Evolutionary conservation across 2,113 vertebrate genomes (phyloP).

Genomic region (Heteronetta atricapilla): DNA sequence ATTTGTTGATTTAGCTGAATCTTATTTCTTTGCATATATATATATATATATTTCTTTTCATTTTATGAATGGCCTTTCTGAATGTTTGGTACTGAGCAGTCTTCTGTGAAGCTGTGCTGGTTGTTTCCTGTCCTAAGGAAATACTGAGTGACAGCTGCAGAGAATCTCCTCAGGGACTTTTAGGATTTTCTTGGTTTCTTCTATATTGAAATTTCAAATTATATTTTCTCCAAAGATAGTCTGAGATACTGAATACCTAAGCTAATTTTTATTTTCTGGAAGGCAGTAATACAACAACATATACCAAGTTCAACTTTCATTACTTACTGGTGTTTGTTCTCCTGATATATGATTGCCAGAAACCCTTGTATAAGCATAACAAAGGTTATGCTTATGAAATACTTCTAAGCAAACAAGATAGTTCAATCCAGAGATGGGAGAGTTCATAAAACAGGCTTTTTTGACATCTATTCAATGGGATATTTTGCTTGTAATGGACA

Average conservation of each 20-base stretch:
- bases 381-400: background rate
- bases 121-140: background rate
- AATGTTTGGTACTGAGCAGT: background rate
- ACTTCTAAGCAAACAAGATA: background rate
- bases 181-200: slow-evolving; percentile 7
- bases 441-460: background rate
- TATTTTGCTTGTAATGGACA: background rate
- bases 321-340: background rate
- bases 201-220: background rate
- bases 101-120: background rate
- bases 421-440: background rate
- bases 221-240: background rate
- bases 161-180: background rate
- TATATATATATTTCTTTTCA: background rate
- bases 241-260: background rate
- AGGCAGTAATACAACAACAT: background rate
- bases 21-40: background rate
- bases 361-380: background rate
- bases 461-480: background rate
- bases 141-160: background rate
- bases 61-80: background rate
- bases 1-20: background rate
- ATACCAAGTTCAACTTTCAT: background rate
- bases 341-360: background rate
- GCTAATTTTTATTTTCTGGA: background rate